Evolutionary conservation across 2,113 vertebrate species (phyloP), one percentile per base, ranked within the genome.

Genomic region (Azemiops feae): DNA sequence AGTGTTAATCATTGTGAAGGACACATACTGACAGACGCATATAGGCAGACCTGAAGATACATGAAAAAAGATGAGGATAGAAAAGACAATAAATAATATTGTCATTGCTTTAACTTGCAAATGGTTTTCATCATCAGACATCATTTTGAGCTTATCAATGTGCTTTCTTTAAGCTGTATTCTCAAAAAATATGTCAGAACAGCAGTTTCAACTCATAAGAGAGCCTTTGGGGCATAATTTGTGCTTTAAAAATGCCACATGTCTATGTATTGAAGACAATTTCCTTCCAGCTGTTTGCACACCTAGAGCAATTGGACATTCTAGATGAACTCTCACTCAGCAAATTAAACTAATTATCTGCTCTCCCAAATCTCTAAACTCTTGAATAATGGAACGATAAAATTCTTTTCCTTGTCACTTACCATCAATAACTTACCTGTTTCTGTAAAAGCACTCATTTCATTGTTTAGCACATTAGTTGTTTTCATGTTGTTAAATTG

Each of bases 331-430:
- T 94, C 90, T 87, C 95, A 92, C 58, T 30, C 93, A 94, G 94
- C 81, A 94, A 95, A 74, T 54, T 53, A 57, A 60, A 53, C 91
- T 93, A 96, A 96, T 96, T 95, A 96, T 55, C 87, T n/a, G 47
- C 88, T 94, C 27, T 14, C 81, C 94, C 91, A 60, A 86, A 92
- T 55, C 95, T 92, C 74, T 0, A 3, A 96, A 57, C 91, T 93
- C 91, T 93, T 96, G 69, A 94, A 92, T 95, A 3, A 89, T 87
- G 93, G 43, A n/a, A 89, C 91, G 3, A 91, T 90, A 95, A 64
- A 39, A 74, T 92, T 93, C 60, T 89, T 91, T 25, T 69, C 69
- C 85, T 89, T 92, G 53, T 90, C 60, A 89, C 30, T 93, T 54
- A 53, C 53, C 85, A 95, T 23, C 86, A 91, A 0, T 91, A 95